These are phyloP conservation scores for Loris lydekkerianus DNA, from an alignment of 2,797 vertebrate species.

Conservation along the genomic window DNA sequence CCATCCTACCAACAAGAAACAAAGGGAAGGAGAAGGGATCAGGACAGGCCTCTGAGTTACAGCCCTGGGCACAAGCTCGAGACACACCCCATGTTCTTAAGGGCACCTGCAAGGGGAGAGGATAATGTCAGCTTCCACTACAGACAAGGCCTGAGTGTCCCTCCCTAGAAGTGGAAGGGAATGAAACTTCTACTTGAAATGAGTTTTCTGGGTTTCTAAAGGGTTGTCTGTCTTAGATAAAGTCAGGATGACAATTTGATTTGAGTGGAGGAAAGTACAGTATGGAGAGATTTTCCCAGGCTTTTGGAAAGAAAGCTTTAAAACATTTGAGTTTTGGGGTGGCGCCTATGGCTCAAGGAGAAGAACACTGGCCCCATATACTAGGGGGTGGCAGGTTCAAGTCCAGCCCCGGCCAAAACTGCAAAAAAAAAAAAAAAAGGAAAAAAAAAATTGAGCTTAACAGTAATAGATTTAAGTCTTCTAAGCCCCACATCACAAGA, in stretches of 20 bases:
- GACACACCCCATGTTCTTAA: accelerated
- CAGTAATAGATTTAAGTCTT: neutral
- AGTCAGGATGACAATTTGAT: neutral
- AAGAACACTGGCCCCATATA: no score
- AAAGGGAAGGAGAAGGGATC: neutral
- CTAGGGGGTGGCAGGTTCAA: no score
- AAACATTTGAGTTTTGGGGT: neutral
- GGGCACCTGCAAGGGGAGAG: neutral
- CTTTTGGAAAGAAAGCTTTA: neutral
- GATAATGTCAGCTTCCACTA: neutral
- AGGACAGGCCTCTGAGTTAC: neutral
- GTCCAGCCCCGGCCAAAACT: no score
- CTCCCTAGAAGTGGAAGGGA: neutral
- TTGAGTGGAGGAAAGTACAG: neutral
- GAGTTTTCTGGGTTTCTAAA: conserved; percentile 40
- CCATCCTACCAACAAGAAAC: neutral
- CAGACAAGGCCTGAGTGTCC: neutral
- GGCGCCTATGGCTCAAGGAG: no score
- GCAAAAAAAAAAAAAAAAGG: no score
- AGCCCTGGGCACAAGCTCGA: neutral
- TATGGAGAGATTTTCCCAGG: neutral
- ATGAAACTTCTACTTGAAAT: neutral
- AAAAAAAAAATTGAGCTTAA: neutral
- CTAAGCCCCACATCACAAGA: neutral
- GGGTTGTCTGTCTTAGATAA: no score